phyloP scores from a whole-genome alignment of 2,113 vertebrate species.

The Antechinus flavipes region DNA sequence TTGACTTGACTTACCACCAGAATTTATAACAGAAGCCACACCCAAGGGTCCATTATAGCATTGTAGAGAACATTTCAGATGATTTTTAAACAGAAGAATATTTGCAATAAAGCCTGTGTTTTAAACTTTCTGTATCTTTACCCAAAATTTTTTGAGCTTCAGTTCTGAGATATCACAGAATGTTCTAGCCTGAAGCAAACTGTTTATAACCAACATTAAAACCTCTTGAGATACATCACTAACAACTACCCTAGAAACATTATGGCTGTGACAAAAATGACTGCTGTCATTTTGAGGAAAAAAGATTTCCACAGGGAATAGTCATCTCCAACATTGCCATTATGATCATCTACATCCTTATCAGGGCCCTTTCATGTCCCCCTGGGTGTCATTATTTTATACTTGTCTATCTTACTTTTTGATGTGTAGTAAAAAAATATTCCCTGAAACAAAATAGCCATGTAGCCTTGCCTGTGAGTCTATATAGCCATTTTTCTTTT shows the following conservation, averaged over 20 bases:
- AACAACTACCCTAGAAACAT: neutral
- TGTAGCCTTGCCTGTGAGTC: neutral
- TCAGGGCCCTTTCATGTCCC: neutral
- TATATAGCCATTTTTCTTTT: neutral
- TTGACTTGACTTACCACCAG: neutral
- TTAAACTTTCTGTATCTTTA: neutral
- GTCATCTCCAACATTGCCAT: neutral
- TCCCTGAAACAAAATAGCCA: neutral
- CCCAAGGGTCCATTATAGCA: neutral
- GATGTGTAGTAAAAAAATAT: neutral
- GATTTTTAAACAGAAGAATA: neutral
- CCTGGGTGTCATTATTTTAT: conserved; percentile 18
- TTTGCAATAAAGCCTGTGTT: conserved; percentile 5
- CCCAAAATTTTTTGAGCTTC: neutral
- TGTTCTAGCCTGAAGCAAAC: conserved; percentile 35
- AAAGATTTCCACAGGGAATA: conserved; percentile 5
- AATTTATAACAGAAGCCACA: neutral
- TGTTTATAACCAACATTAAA: neutral
- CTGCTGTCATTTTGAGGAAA: conserved; percentile 14
- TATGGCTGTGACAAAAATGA: conserved; percentile 19
- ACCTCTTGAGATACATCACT: conserved; percentile 26
- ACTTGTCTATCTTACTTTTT: conserved; percentile 48
- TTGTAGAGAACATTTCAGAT: neutral
- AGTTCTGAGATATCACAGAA: neutral
- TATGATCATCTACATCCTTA: conserved; percentile 28